Conservation (phyloP, 2,888 invertebrate species). For the Ditula angustiorana region DNA sequence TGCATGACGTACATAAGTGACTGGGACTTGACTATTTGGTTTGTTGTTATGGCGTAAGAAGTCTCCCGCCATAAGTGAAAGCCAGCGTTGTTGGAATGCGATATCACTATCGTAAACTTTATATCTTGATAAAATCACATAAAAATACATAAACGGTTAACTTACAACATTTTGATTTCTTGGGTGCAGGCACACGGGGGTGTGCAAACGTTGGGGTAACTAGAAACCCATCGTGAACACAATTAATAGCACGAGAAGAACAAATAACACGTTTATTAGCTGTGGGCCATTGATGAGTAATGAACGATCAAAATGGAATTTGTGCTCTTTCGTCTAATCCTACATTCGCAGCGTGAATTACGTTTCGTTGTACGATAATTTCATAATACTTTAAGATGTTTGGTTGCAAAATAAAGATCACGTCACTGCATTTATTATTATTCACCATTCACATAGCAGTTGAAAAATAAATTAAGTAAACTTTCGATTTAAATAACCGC, state of each 20-base stretch:
- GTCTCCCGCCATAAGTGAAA: constrained; percentile 41
- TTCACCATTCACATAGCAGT: too few species aligned
- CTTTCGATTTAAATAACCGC: too few species aligned
- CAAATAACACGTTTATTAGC: constrained; percentile 75
- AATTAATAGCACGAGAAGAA: constrained; percentile 79
- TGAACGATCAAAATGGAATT: constrained; percentile 46
- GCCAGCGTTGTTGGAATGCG: constrained; percentile 41
- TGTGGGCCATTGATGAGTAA: constrained; percentile 79
- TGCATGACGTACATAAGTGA: constrained; percentile 5
- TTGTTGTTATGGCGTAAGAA: constrained; percentile 24
- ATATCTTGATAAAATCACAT: neutral
- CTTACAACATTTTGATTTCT: constrained; percentile 89
- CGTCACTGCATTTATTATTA: too few species aligned
- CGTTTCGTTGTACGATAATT: neutral
- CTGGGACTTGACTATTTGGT: neutral
- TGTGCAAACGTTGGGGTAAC: constrained; percentile 88
- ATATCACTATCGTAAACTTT: constrained; percentile 15
- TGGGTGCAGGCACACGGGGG: constrained; percentile 89
- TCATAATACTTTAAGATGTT: neutral
- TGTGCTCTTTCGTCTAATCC: constrained; percentile 1
- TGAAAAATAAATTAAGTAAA: too few species aligned
- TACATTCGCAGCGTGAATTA: neutral
- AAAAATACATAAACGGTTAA: constrained; percentile 55
- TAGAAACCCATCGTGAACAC: constrained; percentile 91
- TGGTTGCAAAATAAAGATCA: neutral